phyloP scores from a whole-genome alignment of 2,797 vertebrate genomes.

The Salmo trutta region DNA sequence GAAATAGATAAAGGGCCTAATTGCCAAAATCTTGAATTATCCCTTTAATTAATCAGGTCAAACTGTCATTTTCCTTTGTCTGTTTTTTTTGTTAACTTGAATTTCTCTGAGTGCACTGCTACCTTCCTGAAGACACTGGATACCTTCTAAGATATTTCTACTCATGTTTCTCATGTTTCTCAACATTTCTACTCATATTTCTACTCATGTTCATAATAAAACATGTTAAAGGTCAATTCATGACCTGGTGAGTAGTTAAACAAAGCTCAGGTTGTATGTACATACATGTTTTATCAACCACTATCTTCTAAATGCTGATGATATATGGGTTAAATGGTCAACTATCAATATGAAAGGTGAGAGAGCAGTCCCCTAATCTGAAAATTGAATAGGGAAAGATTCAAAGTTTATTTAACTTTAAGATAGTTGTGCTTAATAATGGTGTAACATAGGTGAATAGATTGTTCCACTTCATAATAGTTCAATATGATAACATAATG shows the following conservation, averaged over 20 bases:
- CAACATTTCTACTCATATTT: no score
- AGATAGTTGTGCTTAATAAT: background rate
- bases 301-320: background rate
- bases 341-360: background rate
- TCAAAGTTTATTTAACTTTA: background rate
- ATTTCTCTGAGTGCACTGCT: background rate
- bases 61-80: slow-evolving; percentile 56
- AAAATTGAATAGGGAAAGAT: no score
- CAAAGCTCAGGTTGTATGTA: background rate
- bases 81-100: slow-evolving; percentile 4
- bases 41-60: slow-evolving; percentile 2
- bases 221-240: no score
- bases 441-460: background rate
- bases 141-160: background rate
- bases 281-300: background rate
- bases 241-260: no score
- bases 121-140: background rate
- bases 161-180: no score
- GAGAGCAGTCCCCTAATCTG: background rate
- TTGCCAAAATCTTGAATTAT: no score
- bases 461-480: background rate
- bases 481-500: background rate
- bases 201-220: no score
- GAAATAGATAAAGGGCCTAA: no score
- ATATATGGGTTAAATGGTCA: no score